Base-by-base conservation (phyloP, 64 coral and sea anemone genomes). In the Montipora efflorescens region DNA sequence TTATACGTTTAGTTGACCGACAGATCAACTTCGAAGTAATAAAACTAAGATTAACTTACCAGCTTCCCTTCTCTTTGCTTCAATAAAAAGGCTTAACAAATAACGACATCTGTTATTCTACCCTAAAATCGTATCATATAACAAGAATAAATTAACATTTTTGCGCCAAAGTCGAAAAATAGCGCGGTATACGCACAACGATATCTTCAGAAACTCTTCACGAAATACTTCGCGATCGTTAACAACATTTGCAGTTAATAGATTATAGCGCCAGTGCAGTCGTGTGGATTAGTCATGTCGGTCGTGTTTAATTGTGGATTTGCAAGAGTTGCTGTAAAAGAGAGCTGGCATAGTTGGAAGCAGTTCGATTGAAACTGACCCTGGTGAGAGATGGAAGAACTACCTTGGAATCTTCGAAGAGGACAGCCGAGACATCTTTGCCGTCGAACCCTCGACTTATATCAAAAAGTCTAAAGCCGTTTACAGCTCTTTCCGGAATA, bases 401-500 rank as follows among this genome's bases (percentile, higher is more conserved):
- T 74, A 74, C 71, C 71, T 28, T 74, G 71, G n/a, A 25, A 28
- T 74, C n/a, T 74, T 74, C 71, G 20, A 74, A 23, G 25, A 74
- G 19, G 71, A 74, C 5, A 74, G 71, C 5, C 20, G 10, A 23
- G 71, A 74, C 21, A 25, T 74, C 71, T 74, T 74, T 74, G 71
- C 20, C 71, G 25, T 74, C 10, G n/a, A 25, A 21, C n/a, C 5
- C 5, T 18, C 67, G 14, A 69, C 67, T 69, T 69, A 15, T 18
- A 18, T 14, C 1, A 69, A 69, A 18, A 69, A 69, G 15, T 69
- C 12, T 19, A 44, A 28, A 74, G 20, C 19, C 44, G 21, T 44
- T 74, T 74, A 74, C 19, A 74, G 71, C 71, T 74, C 71, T 74
- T 74, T 74, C 22, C 71, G 71, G 20, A 74, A 74, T 25, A 74